Evolutionary conservation across 2,113 vertebrate genomes (phyloP).

Genomic region (Mirounga angustirostris): DNA sequence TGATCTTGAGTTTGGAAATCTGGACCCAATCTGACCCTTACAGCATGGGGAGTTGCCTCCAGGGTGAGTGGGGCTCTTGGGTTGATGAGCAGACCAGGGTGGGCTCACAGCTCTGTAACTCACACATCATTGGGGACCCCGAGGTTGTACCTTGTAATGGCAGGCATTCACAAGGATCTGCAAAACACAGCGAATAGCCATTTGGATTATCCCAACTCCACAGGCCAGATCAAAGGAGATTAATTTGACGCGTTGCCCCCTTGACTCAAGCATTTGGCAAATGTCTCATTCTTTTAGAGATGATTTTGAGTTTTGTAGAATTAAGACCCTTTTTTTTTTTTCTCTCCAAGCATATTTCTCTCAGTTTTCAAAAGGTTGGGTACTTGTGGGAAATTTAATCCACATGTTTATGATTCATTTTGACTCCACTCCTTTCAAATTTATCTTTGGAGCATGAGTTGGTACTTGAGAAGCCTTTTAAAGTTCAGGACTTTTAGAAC

Average conservation of each 20-base stretch:
- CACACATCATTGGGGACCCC: accelerated
- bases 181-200: not conserved
- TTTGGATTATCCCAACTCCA: not conserved
- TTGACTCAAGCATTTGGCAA: constrained; percentile 4
- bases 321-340: not conserved
- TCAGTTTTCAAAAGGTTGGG: constrained; percentile 75
- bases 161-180: not conserved
- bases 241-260: not conserved
- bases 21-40: not conserved
- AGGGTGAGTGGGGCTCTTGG: not conserved
- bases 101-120: not conserved
- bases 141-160: not conserved
- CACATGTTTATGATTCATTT: constrained; percentile 81
- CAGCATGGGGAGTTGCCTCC: not conserved
- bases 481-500: constrained; percentile 77
- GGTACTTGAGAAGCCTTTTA: constrained; percentile 76
- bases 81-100: not conserved
- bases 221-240: constrained; percentile 63
- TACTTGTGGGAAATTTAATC: constrained; percentile 79
- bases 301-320: constrained; percentile 70
- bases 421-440: constrained; percentile 69
- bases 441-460: constrained; percentile 76
- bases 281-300: not conserved
- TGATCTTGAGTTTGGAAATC: not conserved
- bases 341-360: constrained; percentile 55